Evolutionary conservation across 2,797 vertebrate genomes (phyloP), one percentile per base, ranked within the genome.

Genomic region (Lepus townsendii): DNA sequence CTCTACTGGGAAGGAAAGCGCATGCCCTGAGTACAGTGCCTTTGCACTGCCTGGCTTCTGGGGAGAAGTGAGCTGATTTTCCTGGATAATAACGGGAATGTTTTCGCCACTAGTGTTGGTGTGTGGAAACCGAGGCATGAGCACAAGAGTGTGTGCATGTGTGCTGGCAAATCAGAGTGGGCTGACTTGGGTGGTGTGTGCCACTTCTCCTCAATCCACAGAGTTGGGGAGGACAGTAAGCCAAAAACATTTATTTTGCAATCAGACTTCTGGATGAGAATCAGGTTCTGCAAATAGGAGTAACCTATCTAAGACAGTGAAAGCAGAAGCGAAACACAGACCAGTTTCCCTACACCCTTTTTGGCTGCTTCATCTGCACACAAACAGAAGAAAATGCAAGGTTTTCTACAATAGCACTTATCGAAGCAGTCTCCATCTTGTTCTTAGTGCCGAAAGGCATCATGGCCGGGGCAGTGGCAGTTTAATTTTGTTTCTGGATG

Each of bases 261-360:
- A 20, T 82, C 71, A 72, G 26, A 91, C 79, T 86, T 76, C 54
- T 90, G 50, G n/a, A 14, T 75, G n/a, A 87, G 35, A 95, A 87
- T 50, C 86, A 57, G 50, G 60, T 90, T 95, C 35, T 71, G 16
- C 66, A 92, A 87, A 92, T 13, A 93, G 19, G 92, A 92, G 80
- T 20, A 83, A 87, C 50, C 83, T 38, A 86, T 75, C 42, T 52
- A 87, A 84, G 77, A 80, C n/a, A 68, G 90, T 84, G 57, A 92
- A 92, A 89, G 17, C 66, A 71, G 82, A 76, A 32, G 24, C 73
- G 22, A 87, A 90, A 30, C 32, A 79, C 14, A 95, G 54, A 75
- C 30, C 72, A 80, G 52, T 80, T 90, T 79, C 77, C 77, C 50
- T 73, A 24, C 19, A 54, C 11, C 42, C 54, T 4, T 63, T 88